Percentiles rank a stretch among this genome's conserved stretches.
phyloP scores from a whole-genome alignment of 2,113 vertebrate genomes.

The Mugil cephalus region DNA sequence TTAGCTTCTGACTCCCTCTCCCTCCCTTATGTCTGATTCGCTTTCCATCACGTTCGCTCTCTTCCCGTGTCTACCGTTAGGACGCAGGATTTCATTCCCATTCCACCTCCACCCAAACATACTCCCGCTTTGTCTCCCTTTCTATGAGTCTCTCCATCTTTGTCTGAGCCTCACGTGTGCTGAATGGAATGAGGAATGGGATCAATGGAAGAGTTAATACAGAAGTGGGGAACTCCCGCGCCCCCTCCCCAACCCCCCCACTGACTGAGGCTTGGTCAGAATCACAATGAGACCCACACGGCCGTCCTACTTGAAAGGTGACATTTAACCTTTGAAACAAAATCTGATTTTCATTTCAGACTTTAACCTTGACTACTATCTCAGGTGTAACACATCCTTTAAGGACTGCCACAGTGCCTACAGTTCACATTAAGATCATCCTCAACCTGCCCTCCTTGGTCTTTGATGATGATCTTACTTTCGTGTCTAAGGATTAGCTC shows the following conservation, averaged over 20 bases:
- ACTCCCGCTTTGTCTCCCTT: not conserved
- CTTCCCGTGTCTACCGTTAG: conserved; percentile 16
- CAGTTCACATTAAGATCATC: not conserved
- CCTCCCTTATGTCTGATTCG: conserved; percentile 45
- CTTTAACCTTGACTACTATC: not conserved
- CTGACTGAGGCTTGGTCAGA: not conserved
- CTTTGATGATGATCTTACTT: too few species aligned
- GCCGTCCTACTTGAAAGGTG: not conserved
- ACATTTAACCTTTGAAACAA: conserved; percentile 11
- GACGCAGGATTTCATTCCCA: conserved; percentile 39
- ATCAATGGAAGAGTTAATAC: conserved; percentile 55
- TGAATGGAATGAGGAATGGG: conserved; percentile 56
- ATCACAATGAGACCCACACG: conserved; percentile 20
- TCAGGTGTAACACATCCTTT: not conserved
- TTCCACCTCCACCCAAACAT: conserved; percentile 52
- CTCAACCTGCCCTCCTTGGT: too few species aligned
- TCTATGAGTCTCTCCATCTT: conserved; percentile 33
- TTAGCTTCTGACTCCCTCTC: conserved; percentile 32
- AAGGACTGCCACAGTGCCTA: not conserved
- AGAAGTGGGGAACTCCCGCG: conserved; percentile 28
- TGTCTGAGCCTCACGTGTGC: conserved; percentile 22
- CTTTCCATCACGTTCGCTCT: conserved; percentile 16
- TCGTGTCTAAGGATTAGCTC: too few species aligned
- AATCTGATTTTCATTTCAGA: conserved; percentile 1
- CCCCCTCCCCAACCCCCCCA: too few species aligned